phyloP scores from a whole-genome alignment of 2,797 vertebrate species.

The Pantherophis alleghaniensis region DNA sequence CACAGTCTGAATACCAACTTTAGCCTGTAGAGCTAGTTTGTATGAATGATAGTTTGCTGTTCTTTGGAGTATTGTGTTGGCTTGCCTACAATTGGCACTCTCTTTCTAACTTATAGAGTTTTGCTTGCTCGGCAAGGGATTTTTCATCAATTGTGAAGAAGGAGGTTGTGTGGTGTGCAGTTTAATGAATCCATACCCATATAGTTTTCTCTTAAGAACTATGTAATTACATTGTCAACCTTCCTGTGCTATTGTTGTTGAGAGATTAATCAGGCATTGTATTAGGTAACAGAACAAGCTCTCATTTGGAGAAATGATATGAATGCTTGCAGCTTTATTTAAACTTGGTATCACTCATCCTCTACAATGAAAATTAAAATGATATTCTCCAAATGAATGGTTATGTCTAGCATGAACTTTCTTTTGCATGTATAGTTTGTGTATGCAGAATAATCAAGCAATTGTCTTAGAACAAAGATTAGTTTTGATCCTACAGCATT shows the following conservation, averaged over 20 bases:
- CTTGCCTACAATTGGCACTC: conserved; percentile 64
- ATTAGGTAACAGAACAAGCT: not conserved
- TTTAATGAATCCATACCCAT: conserved; percentile 35
- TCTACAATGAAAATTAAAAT: not conserved
- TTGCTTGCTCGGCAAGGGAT: conserved; percentile 54
- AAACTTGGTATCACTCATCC: not conserved
- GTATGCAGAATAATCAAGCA: not conserved
- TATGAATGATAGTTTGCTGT: conserved; percentile 65
- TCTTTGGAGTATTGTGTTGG: conserved; percentile 69
- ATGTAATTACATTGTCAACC: conserved; percentile 30
- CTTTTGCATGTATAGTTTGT: conserved; percentile 5
- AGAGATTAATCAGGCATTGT: not conserved
- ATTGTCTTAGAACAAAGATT: not conserved
- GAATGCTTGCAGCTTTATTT: not conserved
- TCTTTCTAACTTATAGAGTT: conserved; percentile 57
- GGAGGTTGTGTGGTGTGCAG: conserved; percentile 31
- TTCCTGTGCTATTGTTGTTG: conserved; percentile 25
- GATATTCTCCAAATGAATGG: not conserved
- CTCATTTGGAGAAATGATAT: not conserved
- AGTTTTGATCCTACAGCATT: not conserved
- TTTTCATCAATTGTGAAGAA: conserved; percentile 51
- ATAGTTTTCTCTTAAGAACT: not conserved
- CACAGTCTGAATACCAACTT: conserved; percentile 52
- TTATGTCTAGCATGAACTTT: conserved; percentile 27
- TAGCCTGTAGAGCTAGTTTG: conserved; percentile 58